Evolutionary conservation across 2,888 invertebrate genomes (phyloP), one percentile per base, ranked within the genome.

Genomic region (Platycnemis pennipes): DNA sequence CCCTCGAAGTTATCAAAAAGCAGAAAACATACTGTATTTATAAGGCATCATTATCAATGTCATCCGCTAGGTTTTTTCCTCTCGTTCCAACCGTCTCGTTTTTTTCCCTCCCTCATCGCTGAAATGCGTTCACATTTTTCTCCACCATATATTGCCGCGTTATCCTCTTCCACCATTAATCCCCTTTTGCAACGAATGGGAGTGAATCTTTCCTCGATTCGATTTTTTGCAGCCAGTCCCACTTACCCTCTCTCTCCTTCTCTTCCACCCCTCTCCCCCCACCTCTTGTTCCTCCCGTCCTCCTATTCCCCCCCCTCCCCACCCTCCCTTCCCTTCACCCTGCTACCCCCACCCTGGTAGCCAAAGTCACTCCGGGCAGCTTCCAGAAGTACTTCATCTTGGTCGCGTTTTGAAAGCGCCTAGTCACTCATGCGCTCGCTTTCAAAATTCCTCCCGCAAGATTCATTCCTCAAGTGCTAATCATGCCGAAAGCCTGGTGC

Each of bases 121-220:
- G 63, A 91, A 63, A 91, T 44, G 69, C 63, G 91, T n/a, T 91
- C 91, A 44, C 63, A 63, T 91, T 91, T 69, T 69, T 89, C 88
- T 91, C 91, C 44, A 69, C 63, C 44, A 44, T 91, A 63, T 77
- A 77, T 77, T 77, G 37, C 77, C 37, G 31, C 77, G 26, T 77
- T 77, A 77, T 77, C 77, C 77, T 26, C 91, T 91, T 44, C 91
- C 56, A 26, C 91, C 91, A 91, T 91, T 91, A 91, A 91, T 91
- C 91, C 91, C 44, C 63, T 91, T 91, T 91, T 63, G 91, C 91
- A 63, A 91, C 91, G 91, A 91, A 91, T 91, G 91, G 91, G 91
- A 91, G 91, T 91, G 63, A 63, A 91, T 91, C 91, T 91, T 91
- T 91, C 56, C 91, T 56, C 91, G 63, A 63, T 91, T 91, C 45